Conservation (phyloP, 2,888 invertebrate species). For the Sympetrum striolatum region DNA sequence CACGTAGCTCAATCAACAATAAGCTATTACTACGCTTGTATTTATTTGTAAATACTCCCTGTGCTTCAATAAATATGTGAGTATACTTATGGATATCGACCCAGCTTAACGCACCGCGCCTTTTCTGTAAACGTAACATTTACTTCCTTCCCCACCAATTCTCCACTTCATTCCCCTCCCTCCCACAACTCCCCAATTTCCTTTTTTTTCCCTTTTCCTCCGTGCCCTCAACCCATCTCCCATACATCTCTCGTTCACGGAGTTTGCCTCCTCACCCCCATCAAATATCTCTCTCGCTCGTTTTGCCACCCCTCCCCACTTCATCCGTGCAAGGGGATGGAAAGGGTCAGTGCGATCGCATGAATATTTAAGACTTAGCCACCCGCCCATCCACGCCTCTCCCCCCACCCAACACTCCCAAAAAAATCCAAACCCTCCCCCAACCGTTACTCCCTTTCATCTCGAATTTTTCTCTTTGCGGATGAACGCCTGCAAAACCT, state of each 20-base stretch:
- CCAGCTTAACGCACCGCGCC: too few species aligned
- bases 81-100: too few species aligned
- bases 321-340: neutral
- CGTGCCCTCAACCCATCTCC: neutral
- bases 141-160: neutral
- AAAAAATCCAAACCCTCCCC: neutral
- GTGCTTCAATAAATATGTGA: too few species aligned
- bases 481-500: conserved; percentile 20
- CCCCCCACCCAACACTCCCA: neutral
- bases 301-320: too few species aligned
- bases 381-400: neutral
- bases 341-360: conserved; percentile 11
- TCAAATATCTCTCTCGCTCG: neutral
- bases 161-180: neutral
- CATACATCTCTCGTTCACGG: neutral
- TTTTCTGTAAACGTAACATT: neutral
- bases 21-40: too few species aligned
- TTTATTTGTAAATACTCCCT: too few species aligned
- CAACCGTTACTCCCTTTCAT: neutral
- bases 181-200: neutral
- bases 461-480: neutral
- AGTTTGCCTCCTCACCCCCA: neutral
- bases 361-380: conserved; percentile 39
- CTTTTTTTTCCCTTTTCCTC: neutral
- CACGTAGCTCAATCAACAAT: too few species aligned